phyloP scores from a whole-genome alignment of 2,797 vertebrate species.

The Sternarchorhynchus goeldii region DNA sequence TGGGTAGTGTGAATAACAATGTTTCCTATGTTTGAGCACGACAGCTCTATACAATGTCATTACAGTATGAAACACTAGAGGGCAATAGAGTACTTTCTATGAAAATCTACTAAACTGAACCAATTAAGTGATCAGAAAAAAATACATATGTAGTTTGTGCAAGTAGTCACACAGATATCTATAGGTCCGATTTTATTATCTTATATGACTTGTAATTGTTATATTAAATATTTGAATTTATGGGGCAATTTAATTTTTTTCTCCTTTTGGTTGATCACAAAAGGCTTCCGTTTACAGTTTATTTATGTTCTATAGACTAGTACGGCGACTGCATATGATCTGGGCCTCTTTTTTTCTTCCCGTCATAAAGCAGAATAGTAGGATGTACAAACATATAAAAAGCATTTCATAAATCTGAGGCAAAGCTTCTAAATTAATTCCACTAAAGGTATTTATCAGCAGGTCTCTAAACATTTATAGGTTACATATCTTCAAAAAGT shows the following conservation, averaged over 20 bases:
- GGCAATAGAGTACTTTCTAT: slow-evolving; percentile 5
- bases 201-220: not conserved
- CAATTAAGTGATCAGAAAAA: not conserved
- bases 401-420: too few relatives aligned
- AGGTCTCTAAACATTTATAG: not conserved
- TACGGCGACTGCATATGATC: too few relatives aligned
- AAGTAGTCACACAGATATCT: not conserved
- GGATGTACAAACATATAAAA: too few relatives aligned
- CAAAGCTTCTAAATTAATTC: not conserved
- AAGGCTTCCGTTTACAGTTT: too few relatives aligned
- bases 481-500: slow-evolving; percentile 5
- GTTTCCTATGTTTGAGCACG: too few relatives aligned
- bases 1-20: too few relatives aligned
- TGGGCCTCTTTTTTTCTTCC: too few relatives aligned
- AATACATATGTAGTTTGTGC: not conserved
- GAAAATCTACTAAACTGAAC: not conserved
- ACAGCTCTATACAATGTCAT: not conserved
- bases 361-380: too few relatives aligned
- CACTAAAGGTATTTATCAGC: not conserved
- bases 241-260: not conserved
- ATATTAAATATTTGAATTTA: not conserved
- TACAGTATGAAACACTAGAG: slow-evolving; percentile 16
- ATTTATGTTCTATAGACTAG: too few relatives aligned
- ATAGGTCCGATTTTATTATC: not conserved
- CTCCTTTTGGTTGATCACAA: not conserved